Base-by-base conservation (phyloP, 2,888 invertebrate species). In the Meandrusa payeni region DNA sequence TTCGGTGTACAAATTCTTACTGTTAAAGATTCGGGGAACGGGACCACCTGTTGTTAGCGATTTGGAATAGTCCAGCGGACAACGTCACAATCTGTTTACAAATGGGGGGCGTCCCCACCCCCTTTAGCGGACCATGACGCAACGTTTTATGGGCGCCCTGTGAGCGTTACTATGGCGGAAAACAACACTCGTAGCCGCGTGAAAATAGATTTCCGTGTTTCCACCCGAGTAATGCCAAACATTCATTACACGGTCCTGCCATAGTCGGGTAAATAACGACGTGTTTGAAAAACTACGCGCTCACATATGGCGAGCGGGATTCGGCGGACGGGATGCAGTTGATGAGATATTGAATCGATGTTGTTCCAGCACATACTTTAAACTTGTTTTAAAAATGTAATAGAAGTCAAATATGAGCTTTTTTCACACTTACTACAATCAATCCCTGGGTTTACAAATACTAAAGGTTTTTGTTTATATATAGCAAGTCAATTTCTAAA, bases 61-160 rank as follows among this genome's bases (percentile, higher is more conserved):
- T 80, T 78, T 71, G 72, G 67, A 71, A 67, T 73, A 74, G 76
- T 71, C 74, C 69, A 66, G 65, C 67, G 71, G 75, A 67, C 66
- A 75, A 61, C 77, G 80, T 78, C 82, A 78, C 76, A 71, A 79
- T 77, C 77, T 87, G 86, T 87, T 86, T 87, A 87, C 86, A 76
- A 77, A 79, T 71, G 72, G 74, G 71, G 69, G 70, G 63, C 57
- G 55, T 65, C 69, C 72, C 74, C 73, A 76, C 50, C 69, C 68
- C 57, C 60, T 52, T 54, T 57, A 55, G 56, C 64, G 63, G 55
- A 64, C 63, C 65, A 67, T 86, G 86, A 87, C 86, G 86, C 78
- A 81, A 82, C 61, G 65, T 60, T 81, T 81, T 79, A 83, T 76
- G 71, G 72, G 64, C 74, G 69, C 73, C 72, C 71, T 69, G 61